phyloP scores from a whole-genome alignment of 2,888 invertebrate species.

The Neocrepidodera transversa region DNA sequence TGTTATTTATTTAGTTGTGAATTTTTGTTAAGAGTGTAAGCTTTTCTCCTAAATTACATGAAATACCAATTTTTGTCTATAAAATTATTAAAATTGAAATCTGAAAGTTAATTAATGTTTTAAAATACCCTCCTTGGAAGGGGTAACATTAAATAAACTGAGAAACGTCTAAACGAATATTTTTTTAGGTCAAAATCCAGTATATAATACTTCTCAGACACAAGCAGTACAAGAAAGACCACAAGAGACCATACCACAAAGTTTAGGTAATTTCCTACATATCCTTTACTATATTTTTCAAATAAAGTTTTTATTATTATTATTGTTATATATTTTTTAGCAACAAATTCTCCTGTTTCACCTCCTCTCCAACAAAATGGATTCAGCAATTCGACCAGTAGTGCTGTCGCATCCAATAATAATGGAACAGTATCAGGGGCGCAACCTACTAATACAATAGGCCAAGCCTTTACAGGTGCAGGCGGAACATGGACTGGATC shows the following conservation, averaged over 20 bases:
- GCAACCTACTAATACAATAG: conserved; percentile 50
- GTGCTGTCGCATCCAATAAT: conserved; percentile 41
- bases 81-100: no score
- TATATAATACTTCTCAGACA: conserved; percentile 49
- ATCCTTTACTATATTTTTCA: no score
- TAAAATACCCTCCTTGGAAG: conserved; percentile 11
- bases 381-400: conserved; percentile 52
- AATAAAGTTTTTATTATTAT: no score
- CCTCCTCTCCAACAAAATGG: conserved; percentile 64
- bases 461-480: conserved; percentile 57
- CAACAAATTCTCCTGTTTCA: conserved; percentile 60
- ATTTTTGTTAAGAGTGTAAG: not conserved
- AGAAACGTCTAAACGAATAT: not conserved
- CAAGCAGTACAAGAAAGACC: conserved; percentile 49
- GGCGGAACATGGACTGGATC: conserved; percentile 86
- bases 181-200: conserved; percentile 50
- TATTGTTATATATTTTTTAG: no score
- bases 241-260: conserved; percentile 50
- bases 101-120: no score
- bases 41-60: no score
- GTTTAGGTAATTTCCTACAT: conserved; percentile 49
- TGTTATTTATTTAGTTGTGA: not conserved
- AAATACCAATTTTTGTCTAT: no score
- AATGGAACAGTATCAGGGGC: conserved; percentile 44
- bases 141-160: not conserved